Base-by-base conservation (phyloP, 2,113 vertebrate genomes). In the Empidonax traillii region DNA sequence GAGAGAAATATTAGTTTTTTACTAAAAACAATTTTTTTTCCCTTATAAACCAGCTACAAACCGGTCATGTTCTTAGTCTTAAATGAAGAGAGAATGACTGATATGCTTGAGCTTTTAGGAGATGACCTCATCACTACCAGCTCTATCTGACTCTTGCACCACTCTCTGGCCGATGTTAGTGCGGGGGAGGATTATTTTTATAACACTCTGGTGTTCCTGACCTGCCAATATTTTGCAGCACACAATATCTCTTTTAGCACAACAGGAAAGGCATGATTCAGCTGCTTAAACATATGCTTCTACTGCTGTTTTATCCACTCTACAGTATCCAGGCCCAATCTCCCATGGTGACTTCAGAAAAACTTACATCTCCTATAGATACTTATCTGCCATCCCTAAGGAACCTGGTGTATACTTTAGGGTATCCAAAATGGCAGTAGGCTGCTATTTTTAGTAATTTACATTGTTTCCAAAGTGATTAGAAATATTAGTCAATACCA, bases 71-170 rank as follows among this genome's bases (percentile, higher is more conserved):
- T 90, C 52, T 63, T 74, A 52, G 59, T 71, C 80, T 69, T 47
- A 77, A 75, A 74, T 71, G 76, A 84, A 74, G 76, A 93, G 33
- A 51, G n/a, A 94, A 79, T 72, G 68, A 90, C 52, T 47, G 65
- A 87, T 74, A 53, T 3, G 13, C 53, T 52, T 47, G 51, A 89
- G 68, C 10, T 77, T 90, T 86, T 47, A 73, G 68, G 55, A 88
- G 37, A 13, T 67, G n/a, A 88, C 51, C 25, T 88, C 79, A 90
- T n/a, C 63, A 33, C 66, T 74, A 86, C n/a, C 51, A 85, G 81
- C 12, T 35, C 87, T 58, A 17, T 30, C 15, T 85, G 79, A 58
- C 75, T 90, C 73, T 82, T 85, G 81, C 84, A 81, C n/a, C 77
- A 91, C 18, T 25, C 41, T 91, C 51, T 67, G 55, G 31, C 55